A percentile compares a stretch with the other conserved stretches of the same genome.
Evolutionary conservation across 2,797 vertebrate genomes (phyloP).

Genomic region (Octomys mimax): DNA sequence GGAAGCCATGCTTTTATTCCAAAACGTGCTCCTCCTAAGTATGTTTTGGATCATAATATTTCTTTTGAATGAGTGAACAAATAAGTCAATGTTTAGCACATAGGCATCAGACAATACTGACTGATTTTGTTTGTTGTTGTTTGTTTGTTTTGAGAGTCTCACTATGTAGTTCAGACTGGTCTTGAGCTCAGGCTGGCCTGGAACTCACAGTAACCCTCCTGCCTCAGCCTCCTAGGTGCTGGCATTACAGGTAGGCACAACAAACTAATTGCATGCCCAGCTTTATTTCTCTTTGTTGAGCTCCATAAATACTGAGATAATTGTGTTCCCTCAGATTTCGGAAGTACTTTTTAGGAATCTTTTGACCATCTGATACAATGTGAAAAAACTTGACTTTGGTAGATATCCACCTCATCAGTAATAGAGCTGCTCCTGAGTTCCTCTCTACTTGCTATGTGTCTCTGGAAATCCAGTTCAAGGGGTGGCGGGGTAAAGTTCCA

Average conservation of each 20-base stretch:
- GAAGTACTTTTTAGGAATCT: not conserved
- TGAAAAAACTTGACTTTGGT: not conserved
- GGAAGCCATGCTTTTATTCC: not conserved
- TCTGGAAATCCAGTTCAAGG: not conserved
- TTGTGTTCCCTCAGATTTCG: not conserved
- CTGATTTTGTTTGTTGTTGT: not conserved
- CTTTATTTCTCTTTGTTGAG: slow-evolving; percentile 23
- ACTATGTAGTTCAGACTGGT: not conserved
- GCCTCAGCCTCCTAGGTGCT: not conserved
- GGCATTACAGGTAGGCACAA: not conserved
- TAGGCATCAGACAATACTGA: not conserved
- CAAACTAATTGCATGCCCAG: not conserved
- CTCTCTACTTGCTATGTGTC: not conserved
- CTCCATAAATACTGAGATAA: not conserved
- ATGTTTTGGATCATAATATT: not conserved
- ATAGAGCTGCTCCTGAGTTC: not conserved
- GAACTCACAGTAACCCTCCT: not conserved
- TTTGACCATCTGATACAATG: not conserved
- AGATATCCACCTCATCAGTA: not conserved
- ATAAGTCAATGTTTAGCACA: not conserved
- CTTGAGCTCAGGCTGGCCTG: not conserved
- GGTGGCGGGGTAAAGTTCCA: not conserved
- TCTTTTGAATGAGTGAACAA: not conserved
- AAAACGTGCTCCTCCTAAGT: not conserved
- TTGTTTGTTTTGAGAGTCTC: not conserved